These are phyloP conservation scores for Lacerta agilis DNA, from an alignment of 2,797 vertebrate genomes.

Conservation along the genomic window DNA sequence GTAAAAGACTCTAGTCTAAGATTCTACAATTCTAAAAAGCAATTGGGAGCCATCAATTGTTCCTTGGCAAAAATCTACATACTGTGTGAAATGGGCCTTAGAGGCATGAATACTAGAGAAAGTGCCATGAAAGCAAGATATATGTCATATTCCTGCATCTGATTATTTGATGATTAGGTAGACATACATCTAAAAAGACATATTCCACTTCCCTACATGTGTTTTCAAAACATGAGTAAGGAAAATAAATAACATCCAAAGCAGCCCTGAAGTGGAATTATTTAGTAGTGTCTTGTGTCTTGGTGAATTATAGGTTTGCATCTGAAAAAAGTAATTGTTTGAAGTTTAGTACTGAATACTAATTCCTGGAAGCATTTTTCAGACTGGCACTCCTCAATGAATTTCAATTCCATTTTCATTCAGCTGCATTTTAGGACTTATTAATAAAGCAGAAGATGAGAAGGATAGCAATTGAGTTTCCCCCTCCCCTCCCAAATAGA, in stretches of 20 bases:
- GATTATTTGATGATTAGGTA: neutral
- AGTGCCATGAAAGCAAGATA: neutral
- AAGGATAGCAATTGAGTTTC: neutral
- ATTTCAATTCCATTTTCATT: slow-evolving; percentile 36
- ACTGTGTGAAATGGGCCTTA: neutral
- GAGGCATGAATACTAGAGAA: neutral
- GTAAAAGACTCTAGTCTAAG: no score
- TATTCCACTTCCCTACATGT: neutral
- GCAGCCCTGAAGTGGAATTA: neutral
- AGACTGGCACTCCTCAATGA: neutral
- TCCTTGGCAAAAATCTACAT: no score
- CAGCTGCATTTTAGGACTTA: slow-evolving; percentile 9
- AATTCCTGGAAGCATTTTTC: slow-evolving; percentile 11
- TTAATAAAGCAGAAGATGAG: slow-evolving; percentile 6
- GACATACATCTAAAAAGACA: slow-evolving; percentile 19
- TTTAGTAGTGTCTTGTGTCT: neutral
- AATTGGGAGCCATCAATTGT: no score
- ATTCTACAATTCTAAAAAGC: no score
- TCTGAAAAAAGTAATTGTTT: slow-evolving; percentile 20
- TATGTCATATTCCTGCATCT: neutral
- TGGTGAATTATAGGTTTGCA: slow-evolving; percentile 20
- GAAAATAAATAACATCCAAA: neutral
- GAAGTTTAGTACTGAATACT: neutral
- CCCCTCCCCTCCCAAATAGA: neutral
- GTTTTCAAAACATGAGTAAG: neutral